Percentiles rank a stretch among this genome's conserved stretches.
Evolutionary conservation across 2,888 invertebrate genomes (phyloP).

Genomic region (Auanema freiburgensis): DNA sequence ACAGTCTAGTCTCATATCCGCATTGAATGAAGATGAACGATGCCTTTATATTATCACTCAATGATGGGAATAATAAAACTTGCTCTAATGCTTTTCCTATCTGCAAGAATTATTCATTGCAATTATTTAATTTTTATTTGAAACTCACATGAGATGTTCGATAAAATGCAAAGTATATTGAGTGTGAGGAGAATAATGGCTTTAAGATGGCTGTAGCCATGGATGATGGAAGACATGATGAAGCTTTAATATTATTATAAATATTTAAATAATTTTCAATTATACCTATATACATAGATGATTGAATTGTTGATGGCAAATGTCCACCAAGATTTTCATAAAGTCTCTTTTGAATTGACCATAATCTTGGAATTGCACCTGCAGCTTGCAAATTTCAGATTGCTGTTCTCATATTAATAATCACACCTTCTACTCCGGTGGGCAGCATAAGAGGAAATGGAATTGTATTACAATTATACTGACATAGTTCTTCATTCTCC

Average conservation of each 20-base stretch:
- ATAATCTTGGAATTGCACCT: slow-evolving; percentile 69
- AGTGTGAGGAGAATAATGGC: slow-evolving; percentile 12
- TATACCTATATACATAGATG: slow-evolving; percentile 14
- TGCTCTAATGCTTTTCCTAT: slow-evolving; percentile 1
- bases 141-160: slow-evolving; percentile 8
- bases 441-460: slow-evolving; percentile 66
- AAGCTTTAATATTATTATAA: not conserved
- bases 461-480: slow-evolving; percentile 43
- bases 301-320: slow-evolving; percentile 13
- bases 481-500: slow-evolving; percentile 16
- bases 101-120: not conserved
- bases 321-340: slow-evolving; percentile 61
- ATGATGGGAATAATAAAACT: slow-evolving; percentile 14
- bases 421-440: slow-evolving; percentile 70
- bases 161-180: slow-evolving; percentile 28
- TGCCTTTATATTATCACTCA: slow-evolving; percentile 10
- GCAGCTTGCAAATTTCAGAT: not conserved
- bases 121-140: not conserved
- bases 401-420: too few relatives aligned
- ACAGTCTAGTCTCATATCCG: slow-evolving; percentile 25
- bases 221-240: slow-evolving; percentile 8
- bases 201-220: slow-evolving; percentile 6
- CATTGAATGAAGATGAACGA: slow-evolving; percentile 29
- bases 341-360: slow-evolving; percentile 70
- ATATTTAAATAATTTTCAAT: not conserved